Base-by-base conservation (phyloP, 2,797 vertebrate species). In the Gambusia yucatana region DNA sequence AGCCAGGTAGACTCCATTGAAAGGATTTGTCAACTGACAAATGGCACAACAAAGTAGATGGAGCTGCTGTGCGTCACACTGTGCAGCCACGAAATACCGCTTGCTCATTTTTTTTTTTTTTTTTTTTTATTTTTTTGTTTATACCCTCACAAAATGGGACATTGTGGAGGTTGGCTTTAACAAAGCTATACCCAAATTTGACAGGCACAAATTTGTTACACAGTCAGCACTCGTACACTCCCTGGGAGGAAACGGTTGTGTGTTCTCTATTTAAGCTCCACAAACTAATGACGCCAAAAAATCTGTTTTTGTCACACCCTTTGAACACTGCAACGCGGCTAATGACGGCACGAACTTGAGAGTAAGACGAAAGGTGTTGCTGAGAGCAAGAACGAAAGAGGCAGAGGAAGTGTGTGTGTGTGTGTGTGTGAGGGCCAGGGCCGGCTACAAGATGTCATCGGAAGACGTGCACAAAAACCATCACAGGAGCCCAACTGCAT, bases 1-100 rank as follows among this genome's bases (percentile, higher is more conserved):
- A 82, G 72, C 88, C 89, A 90, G 90, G 86, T 90, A 87, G 89
- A 92, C 86, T 89, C 65, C 89, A 91, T 92, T 91, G 91, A 93
- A 92, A 92, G 91, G 91, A 94, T 94, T 91, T 91, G 90, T 93
- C 92, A 93, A 90, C 87, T 89, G 91, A 90, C 85, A 59, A 90
- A 94, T 93, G 85, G 86, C 76, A 84, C 75, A 39, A 83, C 81
- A 73, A 78, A 84, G 85, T 79, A 91, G 90, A 89, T 91, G 82
- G 88, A 92, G 92, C 89, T 92, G 84, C 80, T 70, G 78, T 86
- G 87, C 28, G 63, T 86, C 86, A 88, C 61, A 84, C 78, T 87
- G 78, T 86, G 87, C 73, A 77, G 81, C 86, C 85, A 78, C 76
- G 84, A 91, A 89, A 88, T 83, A 59, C 61, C 55, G 55, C 82